These are phyloP conservation scores for Cosmia trapezina DNA, from an alignment of 2,888 invertebrate genomes.

Conservation along the genomic window DNA sequence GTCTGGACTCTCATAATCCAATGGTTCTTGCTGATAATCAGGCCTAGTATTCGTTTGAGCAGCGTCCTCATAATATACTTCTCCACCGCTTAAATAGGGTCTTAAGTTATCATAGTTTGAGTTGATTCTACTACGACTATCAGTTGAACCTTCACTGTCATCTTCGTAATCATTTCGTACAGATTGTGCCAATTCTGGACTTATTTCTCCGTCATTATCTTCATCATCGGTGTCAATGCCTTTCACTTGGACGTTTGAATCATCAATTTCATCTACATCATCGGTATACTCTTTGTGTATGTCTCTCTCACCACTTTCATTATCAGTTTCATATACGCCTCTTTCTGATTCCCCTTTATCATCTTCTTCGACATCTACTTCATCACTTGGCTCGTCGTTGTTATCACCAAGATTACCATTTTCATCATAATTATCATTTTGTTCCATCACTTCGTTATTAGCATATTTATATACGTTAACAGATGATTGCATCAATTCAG, in stretches of 20 bases:
- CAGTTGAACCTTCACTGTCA: constrained; percentile 54
- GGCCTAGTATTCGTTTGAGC: constrained; percentile 56
- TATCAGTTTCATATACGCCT: constrained; percentile 17
- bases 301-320: constrained; percentile 54
- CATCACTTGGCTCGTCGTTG: constrained; percentile 38
- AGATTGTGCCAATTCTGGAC: constrained; percentile 38
- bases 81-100: constrained; percentile 72
- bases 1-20: constrained; percentile 69
- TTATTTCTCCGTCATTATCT: constrained; percentile 46
- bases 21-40: constrained; percentile 62
- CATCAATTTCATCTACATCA: constrained; percentile 59
- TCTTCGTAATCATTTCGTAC: constrained; percentile 28
- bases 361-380: constrained; percentile 48
- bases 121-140: constrained; percentile 68
- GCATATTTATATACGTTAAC: constrained; percentile 76
- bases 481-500: constrained; percentile 76
- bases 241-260: constrained; percentile 57
- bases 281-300: constrained; percentile 62
- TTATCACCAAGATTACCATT: constrained; percentile 42
- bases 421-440: constrained; percentile 50
- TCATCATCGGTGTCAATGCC: constrained; percentile 57
- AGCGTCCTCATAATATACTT: constrained; percentile 73
- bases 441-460: constrained; percentile 68
- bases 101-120: constrained; percentile 73
- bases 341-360: constrained; percentile 30